A percentile compares a stretch with the other conserved stretches of the same genome.
Conservation (phyloP, 2,797 vertebrate species). For the Tragopan temminckii region DNA sequence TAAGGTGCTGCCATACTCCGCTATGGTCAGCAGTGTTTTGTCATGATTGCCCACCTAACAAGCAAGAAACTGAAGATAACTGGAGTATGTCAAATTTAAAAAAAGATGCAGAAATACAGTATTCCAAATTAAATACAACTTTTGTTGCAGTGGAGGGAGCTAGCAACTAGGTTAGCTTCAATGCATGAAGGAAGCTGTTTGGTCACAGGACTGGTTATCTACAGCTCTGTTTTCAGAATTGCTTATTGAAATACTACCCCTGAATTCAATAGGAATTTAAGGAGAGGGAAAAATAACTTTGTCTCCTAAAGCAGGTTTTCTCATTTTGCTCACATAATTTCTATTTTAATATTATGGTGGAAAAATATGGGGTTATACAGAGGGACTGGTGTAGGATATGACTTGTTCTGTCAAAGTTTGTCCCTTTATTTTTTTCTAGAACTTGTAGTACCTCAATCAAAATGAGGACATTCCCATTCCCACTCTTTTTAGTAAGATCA, state of each 20-base stretch:
- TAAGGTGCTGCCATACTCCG: background rate
- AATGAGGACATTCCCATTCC: background rate
- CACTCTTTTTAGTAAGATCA: background rate
- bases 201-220: background rate
- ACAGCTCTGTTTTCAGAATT: slow-evolving; percentile 4
- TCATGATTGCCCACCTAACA: background rate
- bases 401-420: background rate
- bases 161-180: slow-evolving; percentile 25
- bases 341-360: background rate
- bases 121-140: slow-evolving; percentile 1
- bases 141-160: background rate
- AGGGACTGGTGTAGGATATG: background rate
- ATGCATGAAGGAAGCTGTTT: background rate
- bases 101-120: slow-evolving; percentile 9
- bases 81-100: background rate
- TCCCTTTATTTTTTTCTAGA: background rate
- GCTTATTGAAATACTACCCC: slow-evolving; percentile 39
- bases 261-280: slow-evolving; percentile 17
- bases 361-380: background rate
- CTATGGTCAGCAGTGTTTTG: background rate
- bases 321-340: slow-evolving; percentile 22
- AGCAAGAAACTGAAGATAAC: slow-evolving; percentile 9
- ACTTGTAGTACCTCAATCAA: background rate
- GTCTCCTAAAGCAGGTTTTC: background rate
- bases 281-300: slow-evolving; percentile 1